A percentile compares a stretch with the other conserved stretches of the same genome.
phyloP scores from a whole-genome alignment of 2,888 invertebrate species.

The Caradrina clavipalpis region DNA sequence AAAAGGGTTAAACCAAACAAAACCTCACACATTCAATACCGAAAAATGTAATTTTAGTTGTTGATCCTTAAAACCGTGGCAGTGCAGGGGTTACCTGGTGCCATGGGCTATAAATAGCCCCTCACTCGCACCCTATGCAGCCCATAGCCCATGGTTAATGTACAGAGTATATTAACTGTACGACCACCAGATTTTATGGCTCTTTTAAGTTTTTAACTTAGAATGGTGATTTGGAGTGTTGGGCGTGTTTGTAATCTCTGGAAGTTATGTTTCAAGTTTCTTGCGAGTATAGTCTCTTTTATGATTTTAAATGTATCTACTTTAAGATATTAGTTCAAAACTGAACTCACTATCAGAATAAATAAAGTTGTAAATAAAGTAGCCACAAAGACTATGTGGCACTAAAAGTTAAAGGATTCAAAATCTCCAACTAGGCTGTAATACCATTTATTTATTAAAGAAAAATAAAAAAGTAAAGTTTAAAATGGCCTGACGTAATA shows the following conservation, averaged over 20 bases:
- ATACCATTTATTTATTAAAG: too few species aligned
- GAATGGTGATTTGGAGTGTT: slow-evolving; percentile 44
- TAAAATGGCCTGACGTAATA: too few species aligned
- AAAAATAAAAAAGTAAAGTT: too few species aligned
- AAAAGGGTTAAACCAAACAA: neutral
- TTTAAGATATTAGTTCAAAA: too few species aligned
- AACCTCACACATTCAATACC: neutral
- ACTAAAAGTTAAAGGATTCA: too few species aligned
- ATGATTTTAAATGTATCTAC: too few species aligned
- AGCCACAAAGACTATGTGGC: too few species aligned
- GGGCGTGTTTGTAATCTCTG: neutral
- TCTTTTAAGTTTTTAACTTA: slow-evolving; percentile 58
- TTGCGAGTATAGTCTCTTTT: too few species aligned
- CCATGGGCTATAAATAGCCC: slow-evolving; percentile 59
- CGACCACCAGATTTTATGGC: slow-evolving; percentile 62
- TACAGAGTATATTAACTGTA: slow-evolving; percentile 62
- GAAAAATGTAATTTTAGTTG: slow-evolving; percentile 24
- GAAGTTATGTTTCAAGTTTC: too few species aligned
- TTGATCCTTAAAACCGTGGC: slow-evolving; percentile 31
- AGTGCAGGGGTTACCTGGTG: slow-evolving; percentile 64
- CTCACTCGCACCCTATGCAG: slow-evolving; percentile 59
- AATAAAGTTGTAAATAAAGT: too few species aligned
- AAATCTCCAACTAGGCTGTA: too few species aligned
- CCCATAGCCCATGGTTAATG: slow-evolving; percentile 62
- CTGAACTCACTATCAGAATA: too few species aligned